These are phyloP conservation scores for Plestiodon gilberti DNA, from an alignment of 2,113 vertebrate genomes.

Conservation along the genomic window DNA sequence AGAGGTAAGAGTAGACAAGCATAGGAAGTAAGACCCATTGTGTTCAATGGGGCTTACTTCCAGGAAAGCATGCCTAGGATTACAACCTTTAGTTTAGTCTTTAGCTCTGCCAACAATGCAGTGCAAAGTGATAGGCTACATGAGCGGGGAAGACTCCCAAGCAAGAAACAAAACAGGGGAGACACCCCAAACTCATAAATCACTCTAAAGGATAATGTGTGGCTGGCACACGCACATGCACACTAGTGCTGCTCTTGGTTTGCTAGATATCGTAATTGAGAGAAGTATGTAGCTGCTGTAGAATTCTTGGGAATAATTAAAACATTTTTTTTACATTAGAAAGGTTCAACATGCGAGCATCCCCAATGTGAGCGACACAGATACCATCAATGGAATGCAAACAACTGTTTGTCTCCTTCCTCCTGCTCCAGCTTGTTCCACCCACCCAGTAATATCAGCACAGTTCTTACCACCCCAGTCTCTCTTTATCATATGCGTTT, in stretches of 20 bases:
- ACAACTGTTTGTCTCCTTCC: constrained; percentile 20
- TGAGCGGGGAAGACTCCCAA: not conserved
- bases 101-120: not conserved
- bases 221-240: not conserved
- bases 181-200: too few relatives aligned
- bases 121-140: not conserved
- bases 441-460: not conserved
- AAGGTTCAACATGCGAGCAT: not conserved
- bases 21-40: too few relatives aligned
- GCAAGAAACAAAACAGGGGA: not conserved
- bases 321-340: not conserved
- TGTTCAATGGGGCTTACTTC: too few relatives aligned
- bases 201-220: not conserved
- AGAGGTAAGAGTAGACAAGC: too few relatives aligned
- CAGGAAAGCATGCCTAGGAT: too few relatives aligned
- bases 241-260: not conserved
- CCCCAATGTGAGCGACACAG: not conserved
- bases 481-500: constrained; percentile 18
- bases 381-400: constrained; percentile 15
- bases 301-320: not conserved
- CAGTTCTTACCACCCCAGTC: constrained; percentile 1
- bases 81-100: too few relatives aligned
- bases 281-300: not conserved
- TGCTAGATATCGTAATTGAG: constrained; percentile 1
- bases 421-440: constrained; percentile 28